Conservation (phyloP, 2,888 invertebrate genomes). For the Parthenolecanium corni region DNA sequence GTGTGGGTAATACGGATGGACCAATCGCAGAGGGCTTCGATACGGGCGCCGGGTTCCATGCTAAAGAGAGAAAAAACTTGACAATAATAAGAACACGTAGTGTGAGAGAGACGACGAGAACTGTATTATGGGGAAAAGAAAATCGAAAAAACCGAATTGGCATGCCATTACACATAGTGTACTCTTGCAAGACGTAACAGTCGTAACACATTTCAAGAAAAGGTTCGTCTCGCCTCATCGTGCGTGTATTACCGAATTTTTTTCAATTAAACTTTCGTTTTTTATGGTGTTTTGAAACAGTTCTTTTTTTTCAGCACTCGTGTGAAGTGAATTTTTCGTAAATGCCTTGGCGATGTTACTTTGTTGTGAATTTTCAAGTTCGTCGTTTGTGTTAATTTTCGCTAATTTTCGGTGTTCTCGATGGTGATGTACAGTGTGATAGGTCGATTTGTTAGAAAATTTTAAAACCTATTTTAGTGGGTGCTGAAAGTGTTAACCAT, state of each 20-base stretch:
- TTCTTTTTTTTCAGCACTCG: neutral
- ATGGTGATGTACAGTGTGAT: no score
- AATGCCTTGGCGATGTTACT: neutral
- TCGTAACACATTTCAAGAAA: slow-evolving; percentile 13
- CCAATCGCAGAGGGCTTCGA: slow-evolving; percentile 23
- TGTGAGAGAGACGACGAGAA: no score
- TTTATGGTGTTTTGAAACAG: neutral
- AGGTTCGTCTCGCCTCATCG: neutral
- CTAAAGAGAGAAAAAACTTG: no score
- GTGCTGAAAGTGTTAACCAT: neutral
- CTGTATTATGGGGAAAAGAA: neutral
- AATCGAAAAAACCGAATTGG: slow-evolving; percentile 18
- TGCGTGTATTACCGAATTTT: neutral
- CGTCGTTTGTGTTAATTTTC: neutral
- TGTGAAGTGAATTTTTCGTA: neutral
- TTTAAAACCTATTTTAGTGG: neutral
- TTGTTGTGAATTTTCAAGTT: neutral
- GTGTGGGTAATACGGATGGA: slow-evolving; percentile 26
- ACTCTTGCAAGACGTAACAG: slow-evolving; percentile 12
- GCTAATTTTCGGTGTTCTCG: no score
- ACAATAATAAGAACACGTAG: no score
- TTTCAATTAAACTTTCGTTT: slow-evolving; percentile 5
- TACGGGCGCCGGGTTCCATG: slow-evolving; percentile 17
- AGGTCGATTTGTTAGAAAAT: no score
- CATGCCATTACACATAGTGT: slow-evolving; percentile 11